A percentile compares a stretch with the other conserved stretches of the same genome.
phyloP scores from a whole-genome alignment of 2,888 invertebrate species.

The Andrena bicolor region DNA sequence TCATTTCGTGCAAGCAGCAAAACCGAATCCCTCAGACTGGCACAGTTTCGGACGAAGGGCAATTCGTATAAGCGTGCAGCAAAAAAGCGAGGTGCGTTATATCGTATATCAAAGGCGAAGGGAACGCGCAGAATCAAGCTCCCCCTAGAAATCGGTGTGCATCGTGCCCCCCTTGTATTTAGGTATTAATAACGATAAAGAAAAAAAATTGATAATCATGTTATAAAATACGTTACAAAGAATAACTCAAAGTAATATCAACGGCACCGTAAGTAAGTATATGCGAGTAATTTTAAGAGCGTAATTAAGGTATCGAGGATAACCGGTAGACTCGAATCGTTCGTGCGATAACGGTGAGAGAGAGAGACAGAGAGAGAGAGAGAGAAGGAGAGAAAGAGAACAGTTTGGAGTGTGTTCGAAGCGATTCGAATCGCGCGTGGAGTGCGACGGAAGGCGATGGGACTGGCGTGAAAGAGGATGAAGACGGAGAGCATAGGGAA shows the following conservation, averaged over 20 bases:
- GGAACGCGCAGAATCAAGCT: conserved; percentile 55
- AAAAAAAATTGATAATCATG: conserved; percentile 80
- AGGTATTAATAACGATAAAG: conserved; percentile 82
- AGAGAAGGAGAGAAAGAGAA: conserved; percentile 12
- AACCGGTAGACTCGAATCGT: conserved; percentile 56
- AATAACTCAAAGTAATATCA: conserved; percentile 82
- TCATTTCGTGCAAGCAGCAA: conserved; percentile 21
- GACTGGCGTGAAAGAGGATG: conserved; percentile 40
- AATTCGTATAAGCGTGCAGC: conserved; percentile 61
- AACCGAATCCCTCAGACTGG: conserved; percentile 36
- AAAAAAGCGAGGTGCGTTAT: conserved; percentile 63
- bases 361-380: conserved; percentile 13
- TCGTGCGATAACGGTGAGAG: conserved; percentile 44
- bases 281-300: conserved; percentile 82
- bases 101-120: conserved; percentile 29
- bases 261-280: conserved; percentile 83
- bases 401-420: conserved; percentile 11
- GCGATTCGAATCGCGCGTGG: conserved; percentile 52
- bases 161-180: conserved; percentile 81
- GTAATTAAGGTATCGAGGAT: conserved; percentile 74
- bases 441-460: conserved; percentile 34
- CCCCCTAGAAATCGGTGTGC: conserved; percentile 72
- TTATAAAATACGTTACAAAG: conserved; percentile 78
- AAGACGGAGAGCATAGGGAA: conserved; percentile 32
- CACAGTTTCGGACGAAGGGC: conserved; percentile 33